Conservation (phyloP, 2,797 vertebrate species). For the Lepilemur ruficaudatus region DNA sequence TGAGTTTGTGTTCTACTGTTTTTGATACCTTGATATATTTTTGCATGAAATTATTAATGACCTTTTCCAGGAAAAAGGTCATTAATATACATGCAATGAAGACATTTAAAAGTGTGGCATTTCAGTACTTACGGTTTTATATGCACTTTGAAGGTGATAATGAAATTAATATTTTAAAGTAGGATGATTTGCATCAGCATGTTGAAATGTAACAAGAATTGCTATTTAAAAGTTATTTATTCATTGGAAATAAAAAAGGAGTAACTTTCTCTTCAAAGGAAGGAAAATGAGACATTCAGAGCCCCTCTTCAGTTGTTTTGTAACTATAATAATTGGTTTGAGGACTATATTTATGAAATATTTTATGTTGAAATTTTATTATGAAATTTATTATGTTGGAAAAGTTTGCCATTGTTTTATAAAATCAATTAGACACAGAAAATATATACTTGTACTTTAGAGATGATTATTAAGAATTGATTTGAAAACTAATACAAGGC, state of each 20-base stretch:
- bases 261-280: not conserved
- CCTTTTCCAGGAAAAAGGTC: not conserved
- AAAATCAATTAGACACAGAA: conserved; percentile 35
- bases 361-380: too few relatives aligned
- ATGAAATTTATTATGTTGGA: conserved; percentile 11
- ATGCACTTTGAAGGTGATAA: not conserved
- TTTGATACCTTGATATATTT: not conserved
- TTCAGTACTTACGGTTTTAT: not conserved
- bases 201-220: not conserved
- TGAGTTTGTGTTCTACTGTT: not conserved
- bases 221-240: not conserved
- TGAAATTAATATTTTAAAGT: not conserved
- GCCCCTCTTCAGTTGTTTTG: not conserved
- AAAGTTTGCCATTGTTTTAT: conserved; percentile 46
- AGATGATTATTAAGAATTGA: conserved; percentile 7
- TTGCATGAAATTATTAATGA: not conserved
- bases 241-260: not conserved
- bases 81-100: not conserved
- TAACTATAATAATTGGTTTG: not conserved
- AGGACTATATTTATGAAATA: not conserved
- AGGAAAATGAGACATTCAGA: not conserved
- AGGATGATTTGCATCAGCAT: not conserved
- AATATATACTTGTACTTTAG: not conserved
- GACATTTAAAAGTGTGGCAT: not conserved
- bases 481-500: not conserved